These are phyloP conservation scores for Neosilurus mollespiculum DNA, from an alignment of 2,797 vertebrate genomes.

Conservation along the genomic window DNA sequence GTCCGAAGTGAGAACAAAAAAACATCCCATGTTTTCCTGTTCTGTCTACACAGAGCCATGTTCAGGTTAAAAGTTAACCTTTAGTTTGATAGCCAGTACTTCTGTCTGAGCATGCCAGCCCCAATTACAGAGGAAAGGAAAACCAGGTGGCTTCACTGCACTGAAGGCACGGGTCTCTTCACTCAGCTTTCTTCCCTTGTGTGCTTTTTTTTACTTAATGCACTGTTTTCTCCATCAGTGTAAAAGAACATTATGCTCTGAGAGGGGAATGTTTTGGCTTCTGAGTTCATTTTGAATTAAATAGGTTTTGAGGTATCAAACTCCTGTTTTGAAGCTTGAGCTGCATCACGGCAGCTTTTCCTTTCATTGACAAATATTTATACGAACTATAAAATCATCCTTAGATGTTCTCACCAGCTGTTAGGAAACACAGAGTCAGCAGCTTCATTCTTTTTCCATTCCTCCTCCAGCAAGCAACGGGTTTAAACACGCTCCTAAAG, in stretches of 20 bases:
- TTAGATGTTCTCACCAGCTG: conserved; percentile 64
- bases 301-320: background rate
- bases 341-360: conserved; percentile 57
- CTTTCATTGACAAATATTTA: conserved; percentile 55
- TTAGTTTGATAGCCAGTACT: conserved; percentile 33
- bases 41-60: conserved; percentile 46
- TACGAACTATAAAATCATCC: conserved; percentile 49
- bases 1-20: conserved; percentile 32
- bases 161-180: conserved; percentile 18
- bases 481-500: conserved; percentile 62
- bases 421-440: conserved; percentile 55
- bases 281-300: conserved; percentile 6
- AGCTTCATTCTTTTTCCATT: conserved; percentile 32
- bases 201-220: conserved; percentile 50
- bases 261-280: conserved; percentile 47
- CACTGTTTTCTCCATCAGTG: conserved; percentile 65
- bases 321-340: conserved; percentile 27
- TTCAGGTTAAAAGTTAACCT: conserved; percentile 44
- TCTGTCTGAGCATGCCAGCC: conserved; percentile 48
- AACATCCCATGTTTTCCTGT: conserved; percentile 29
- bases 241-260: conserved; percentile 23
- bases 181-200: conserved; percentile 28
- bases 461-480: conserved; percentile 6
- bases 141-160: conserved; percentile 66
- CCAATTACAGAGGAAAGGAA: conserved; percentile 61